Conservation (phyloP, 2,797 vertebrate genomes). For the Leptodactylus fallax region DNA sequence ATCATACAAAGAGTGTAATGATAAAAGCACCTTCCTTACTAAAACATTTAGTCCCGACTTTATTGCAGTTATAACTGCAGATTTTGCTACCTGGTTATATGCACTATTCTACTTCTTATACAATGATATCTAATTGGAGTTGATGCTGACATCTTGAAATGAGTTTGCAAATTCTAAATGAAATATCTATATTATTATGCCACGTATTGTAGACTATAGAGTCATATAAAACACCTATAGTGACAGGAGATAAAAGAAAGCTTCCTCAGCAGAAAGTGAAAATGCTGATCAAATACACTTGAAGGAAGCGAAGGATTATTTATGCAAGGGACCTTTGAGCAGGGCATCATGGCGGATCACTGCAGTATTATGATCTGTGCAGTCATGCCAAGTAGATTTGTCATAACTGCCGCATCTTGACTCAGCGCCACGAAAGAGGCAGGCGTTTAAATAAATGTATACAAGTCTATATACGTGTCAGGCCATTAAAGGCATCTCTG, state of each 20-base stretch:
- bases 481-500: slow-evolving; percentile 56
- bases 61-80: neutral
- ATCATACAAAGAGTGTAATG: neutral
- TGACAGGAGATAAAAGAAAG: neutral
- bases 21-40: neutral
- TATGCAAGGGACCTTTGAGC: slow-evolving; percentile 51
- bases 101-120: neutral
- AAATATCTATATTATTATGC: neutral
- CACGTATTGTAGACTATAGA: neutral
- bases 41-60: neutral
- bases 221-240: slow-evolving; percentile 2
- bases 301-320: slow-evolving; percentile 19
- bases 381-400: slow-evolving; percentile 78
- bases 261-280: slow-evolving; percentile 2
- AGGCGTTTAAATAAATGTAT: slow-evolving; percentile 61
- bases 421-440: slow-evolving; percentile 71
- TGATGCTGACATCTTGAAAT: neutral
- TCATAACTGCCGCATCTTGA: slow-evolving; percentile 79
- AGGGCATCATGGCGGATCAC: slow-evolving; percentile 51
- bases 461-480: slow-evolving; percentile 24
- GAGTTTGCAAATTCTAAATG: neutral
- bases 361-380: slow-evolving; percentile 63
- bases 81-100: too few species aligned
- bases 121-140: too few species aligned
- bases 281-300: slow-evolving; percentile 13